A percentile compares a stretch with the other conserved stretches of the same genome.
These are phyloP conservation scores for Craniophora ligustri DNA, from an alignment of 2,888 invertebrate species.

Conservation along the genomic window DNA sequence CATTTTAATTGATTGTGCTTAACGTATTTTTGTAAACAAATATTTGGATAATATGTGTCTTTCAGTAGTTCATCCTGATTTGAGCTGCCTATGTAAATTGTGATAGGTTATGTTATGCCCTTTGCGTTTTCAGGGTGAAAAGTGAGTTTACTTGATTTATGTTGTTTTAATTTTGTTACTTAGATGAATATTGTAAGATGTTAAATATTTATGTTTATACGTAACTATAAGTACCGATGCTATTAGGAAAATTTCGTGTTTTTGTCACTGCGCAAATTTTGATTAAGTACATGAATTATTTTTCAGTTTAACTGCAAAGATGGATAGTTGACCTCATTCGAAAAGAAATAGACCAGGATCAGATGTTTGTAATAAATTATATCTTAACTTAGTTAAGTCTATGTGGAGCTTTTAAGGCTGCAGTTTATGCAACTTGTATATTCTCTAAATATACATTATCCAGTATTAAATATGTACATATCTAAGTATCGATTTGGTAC, in stretches of 20 bases:
- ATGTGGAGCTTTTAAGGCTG: neutral
- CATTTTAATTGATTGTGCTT: slow-evolving; percentile 31
- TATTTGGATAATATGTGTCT: slow-evolving; percentile 31
- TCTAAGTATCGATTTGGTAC: neutral
- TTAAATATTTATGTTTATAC: slow-evolving; percentile 10
- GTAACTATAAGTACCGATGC: neutral
- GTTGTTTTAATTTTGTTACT: slow-evolving; percentile 24
- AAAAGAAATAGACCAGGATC: slow-evolving; percentile 6
- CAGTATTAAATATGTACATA: neutral
- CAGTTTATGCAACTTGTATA: slow-evolving; percentile 9
- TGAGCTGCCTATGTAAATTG: slow-evolving; percentile 61
- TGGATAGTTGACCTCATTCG: slow-evolving; percentile 28
- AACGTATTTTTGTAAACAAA: slow-evolving; percentile 29
- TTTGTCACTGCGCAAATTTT: slow-evolving; percentile 10
- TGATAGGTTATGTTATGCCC: slow-evolving; percentile 80
- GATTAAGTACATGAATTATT: slow-evolving; percentile 16
- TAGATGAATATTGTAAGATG: slow-evolving; percentile 17
- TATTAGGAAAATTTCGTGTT: neutral
- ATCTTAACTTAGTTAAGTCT: slow-evolving; percentile 6
- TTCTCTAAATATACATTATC: neutral
- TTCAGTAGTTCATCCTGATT: slow-evolving; percentile 27
- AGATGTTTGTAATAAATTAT: too few relatives aligned
- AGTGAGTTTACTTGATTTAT: slow-evolving; percentile 67
- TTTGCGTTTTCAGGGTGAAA: slow-evolving; percentile 71
- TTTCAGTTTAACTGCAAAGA: slow-evolving; percentile 29